Evolutionary conservation across 2,797 vertebrate species (phyloP).

Genomic region (Natrix natrix): DNA sequence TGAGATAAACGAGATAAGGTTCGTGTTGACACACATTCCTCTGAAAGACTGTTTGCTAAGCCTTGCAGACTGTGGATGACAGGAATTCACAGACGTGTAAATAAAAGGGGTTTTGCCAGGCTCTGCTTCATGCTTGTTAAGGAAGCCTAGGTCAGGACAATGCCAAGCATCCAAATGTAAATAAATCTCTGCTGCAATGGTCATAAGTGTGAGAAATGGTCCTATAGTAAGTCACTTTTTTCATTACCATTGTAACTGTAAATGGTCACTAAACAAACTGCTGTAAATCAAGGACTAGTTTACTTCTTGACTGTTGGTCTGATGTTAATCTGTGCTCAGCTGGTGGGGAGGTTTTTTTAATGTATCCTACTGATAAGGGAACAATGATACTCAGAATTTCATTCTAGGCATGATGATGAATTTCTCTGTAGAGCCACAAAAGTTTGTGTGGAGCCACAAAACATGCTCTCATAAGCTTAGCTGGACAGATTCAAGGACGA

Average conservation of each 20-base stretch:
- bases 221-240: not conserved
- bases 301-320: not conserved
- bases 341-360: not conserved
- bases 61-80: too few relatives aligned
- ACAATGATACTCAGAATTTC: not conserved
- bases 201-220: not conserved
- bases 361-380: not conserved
- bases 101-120: too few relatives aligned
- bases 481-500: not conserved
- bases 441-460: not conserved
- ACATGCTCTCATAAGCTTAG: not conserved
- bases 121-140: too few relatives aligned
- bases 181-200: not conserved
- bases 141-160: too few relatives aligned
- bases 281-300: not conserved
- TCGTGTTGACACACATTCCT: too few relatives aligned
- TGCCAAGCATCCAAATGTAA: not conserved
- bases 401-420: not conserved
- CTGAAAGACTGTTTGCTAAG: too few relatives aligned
- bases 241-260: not conserved
- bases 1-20: too few relatives aligned
- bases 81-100: too few relatives aligned
- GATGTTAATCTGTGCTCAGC: not conserved
- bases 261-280: not conserved
- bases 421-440: not conserved